A percentile compares a stretch with the other conserved stretches of the same genome.
Conservation (phyloP, 2,797 vertebrate species). For the Vespertilio murinus region DNA sequence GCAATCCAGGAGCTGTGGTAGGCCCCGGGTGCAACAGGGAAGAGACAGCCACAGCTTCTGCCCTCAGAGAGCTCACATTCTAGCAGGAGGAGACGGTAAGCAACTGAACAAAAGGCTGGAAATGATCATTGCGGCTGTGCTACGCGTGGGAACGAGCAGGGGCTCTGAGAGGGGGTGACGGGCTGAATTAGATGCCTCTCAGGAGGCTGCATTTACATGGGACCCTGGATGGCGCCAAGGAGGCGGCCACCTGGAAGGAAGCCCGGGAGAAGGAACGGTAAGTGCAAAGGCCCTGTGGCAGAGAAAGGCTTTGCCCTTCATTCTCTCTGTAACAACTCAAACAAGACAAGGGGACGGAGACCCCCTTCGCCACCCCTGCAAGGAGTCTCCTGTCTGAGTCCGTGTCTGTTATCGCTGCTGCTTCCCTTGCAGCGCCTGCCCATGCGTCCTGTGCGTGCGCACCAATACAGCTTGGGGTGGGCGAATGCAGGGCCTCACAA, state of each 20-base stretch:
- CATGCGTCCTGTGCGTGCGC: accelerated
- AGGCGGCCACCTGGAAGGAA: background rate
- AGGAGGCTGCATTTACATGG: background rate
- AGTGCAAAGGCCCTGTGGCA: background rate
- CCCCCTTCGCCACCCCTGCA: background rate
- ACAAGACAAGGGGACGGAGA: background rate
- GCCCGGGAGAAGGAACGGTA: background rate
- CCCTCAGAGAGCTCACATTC: background rate
- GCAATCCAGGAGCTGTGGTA: background rate
- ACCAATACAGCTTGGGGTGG: background rate
- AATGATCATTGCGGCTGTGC: accelerated
- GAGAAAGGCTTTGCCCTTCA: background rate
- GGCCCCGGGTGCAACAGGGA: background rate
- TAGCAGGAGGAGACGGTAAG: background rate
- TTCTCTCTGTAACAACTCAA: background rate
- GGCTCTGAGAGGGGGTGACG: accelerated
- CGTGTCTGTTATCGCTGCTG: too few species aligned
- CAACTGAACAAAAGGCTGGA: background rate
- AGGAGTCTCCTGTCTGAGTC: background rate
- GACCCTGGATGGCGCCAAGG: background rate
- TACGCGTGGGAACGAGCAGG: background rate
- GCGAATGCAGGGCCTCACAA: accelerated
- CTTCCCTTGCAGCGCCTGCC: background rate
- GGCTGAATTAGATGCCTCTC: background rate
- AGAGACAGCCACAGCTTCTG: background rate